phyloP scores from a whole-genome alignment of 2,113 vertebrate genomes.

The Syrmaticus mikado region DNA sequence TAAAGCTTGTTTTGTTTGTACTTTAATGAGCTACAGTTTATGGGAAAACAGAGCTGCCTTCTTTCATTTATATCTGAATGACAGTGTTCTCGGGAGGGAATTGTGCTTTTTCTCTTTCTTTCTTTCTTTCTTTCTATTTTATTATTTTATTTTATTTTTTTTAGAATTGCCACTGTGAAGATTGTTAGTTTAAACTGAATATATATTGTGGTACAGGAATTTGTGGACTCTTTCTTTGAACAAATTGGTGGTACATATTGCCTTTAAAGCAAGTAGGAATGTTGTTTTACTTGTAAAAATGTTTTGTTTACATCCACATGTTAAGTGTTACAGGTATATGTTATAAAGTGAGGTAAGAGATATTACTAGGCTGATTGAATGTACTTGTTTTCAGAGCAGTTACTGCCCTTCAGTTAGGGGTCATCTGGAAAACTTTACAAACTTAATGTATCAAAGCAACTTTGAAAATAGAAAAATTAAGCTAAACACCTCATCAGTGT shows the following conservation, averaged over 20 bases:
- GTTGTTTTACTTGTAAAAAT: neutral
- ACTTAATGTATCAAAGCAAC: rapidly evolving
- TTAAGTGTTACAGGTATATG: neutral
- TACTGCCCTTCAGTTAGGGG: neutral
- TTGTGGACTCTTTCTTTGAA: neutral
- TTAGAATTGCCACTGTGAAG: neutral
- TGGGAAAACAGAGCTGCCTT: neutral
- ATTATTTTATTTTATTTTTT: neutral
- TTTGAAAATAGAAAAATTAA: neutral
- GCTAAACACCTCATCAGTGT: neutral
- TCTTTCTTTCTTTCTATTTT: neutral
- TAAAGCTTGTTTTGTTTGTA: conserved; percentile 1
- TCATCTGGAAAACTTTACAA: neutral
- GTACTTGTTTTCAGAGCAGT: neutral
- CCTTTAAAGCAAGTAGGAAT: neutral
- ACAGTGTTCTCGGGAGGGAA: rapidly evolving
- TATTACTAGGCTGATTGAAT: neutral
- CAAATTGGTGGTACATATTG: neutral
- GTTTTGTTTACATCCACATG: neutral
- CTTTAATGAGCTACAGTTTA: conserved; percentile 36
- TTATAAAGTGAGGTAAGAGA: neutral
- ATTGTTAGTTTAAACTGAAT: neutral
- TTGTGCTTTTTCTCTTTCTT: neutral
- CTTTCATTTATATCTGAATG: neutral
- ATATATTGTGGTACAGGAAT: neutral